Evolutionary conservation across 2,888 invertebrate genomes (phyloP).

Genomic region (Patella caerulea): DNA sequence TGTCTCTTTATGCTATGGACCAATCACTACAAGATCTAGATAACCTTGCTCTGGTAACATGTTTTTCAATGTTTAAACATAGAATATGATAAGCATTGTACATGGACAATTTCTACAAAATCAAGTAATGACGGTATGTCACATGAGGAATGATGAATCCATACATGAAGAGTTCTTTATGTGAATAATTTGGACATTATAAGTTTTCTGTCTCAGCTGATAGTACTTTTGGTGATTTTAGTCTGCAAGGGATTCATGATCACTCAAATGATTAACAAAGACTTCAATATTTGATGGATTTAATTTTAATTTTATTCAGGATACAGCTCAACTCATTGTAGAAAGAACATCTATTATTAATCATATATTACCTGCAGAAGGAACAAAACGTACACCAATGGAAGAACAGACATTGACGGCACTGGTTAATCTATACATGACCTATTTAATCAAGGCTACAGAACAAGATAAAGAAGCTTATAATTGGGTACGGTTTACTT

Average conservation of each 20-base stretch:
- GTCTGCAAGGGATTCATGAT: too few species aligned
- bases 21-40: conserved; percentile 79
- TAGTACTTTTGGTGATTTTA: too few species aligned
- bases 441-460: conserved; percentile 74
- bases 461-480: conserved; percentile 77
- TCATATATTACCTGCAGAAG: conserved; percentile 77
- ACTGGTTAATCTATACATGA: conserved; percentile 68
- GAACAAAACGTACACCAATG: conserved; percentile 31
- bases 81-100: too few species aligned
- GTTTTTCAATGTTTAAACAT: not conserved
- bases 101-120: not conserved
- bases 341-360: conserved; percentile 90
- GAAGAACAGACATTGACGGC: conserved; percentile 57
- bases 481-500: conserved; percentile 63
- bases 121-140: not conserved
- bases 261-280: too few species aligned
- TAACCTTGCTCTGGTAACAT: conserved; percentile 75
- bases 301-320: conserved; percentile 74
- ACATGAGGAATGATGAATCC: too few species aligned
- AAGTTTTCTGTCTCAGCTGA: too few species aligned
- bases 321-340: conserved; percentile 91
- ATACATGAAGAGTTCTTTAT: too few species aligned
- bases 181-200: too few species aligned
- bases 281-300: too few species aligned
- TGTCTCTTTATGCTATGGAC: conserved; percentile 81